phyloP scores from a whole-genome alignment of 2,113 vertebrate species.

The Gadus chalcogrammus region DNA sequence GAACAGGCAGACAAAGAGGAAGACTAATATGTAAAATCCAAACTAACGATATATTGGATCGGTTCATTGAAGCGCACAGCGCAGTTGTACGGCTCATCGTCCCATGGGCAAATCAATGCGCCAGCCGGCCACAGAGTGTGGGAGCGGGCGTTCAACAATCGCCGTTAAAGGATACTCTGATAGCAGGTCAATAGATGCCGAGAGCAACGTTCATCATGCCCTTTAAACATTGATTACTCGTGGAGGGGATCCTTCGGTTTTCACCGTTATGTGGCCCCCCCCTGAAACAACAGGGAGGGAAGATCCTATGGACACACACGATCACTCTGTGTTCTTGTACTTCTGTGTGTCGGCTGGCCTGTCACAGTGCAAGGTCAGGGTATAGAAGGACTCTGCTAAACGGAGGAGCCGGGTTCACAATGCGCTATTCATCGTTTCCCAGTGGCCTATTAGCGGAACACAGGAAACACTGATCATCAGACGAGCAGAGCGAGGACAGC shows the following conservation, averaged over 20 bases:
- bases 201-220: conserved; percentile 26
- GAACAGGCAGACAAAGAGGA: too few species aligned
- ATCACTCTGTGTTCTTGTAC: conserved; percentile 2
- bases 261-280: conserved; percentile 34
- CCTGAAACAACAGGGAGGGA: conserved; percentile 2
- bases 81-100: too few species aligned
- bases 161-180: conserved; percentile 8
- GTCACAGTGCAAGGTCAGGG: not conserved
- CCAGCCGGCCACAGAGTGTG: not conserved
- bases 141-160: conserved; percentile 9
- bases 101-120: conserved; percentile 1
- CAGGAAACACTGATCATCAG: conserved; percentile 13
- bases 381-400: conserved; percentile 8
- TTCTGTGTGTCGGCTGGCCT: conserved; percentile 2
- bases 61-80: too few species aligned
- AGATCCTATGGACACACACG: conserved; percentile 2
- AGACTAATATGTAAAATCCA: too few species aligned
- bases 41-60: too few species aligned
- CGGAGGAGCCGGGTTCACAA: conserved; percentile 9
- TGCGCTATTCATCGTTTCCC: conserved; percentile 18
- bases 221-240: conserved; percentile 44
- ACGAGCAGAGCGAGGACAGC: conserved; percentile 25
- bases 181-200: conserved; percentile 25
- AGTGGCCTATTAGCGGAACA: conserved; percentile 39
- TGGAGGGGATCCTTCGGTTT: conserved; percentile 45